phyloP scores from a whole-genome alignment of 2,888 invertebrate genomes.

The Noctuana brunneofusca region DNA sequence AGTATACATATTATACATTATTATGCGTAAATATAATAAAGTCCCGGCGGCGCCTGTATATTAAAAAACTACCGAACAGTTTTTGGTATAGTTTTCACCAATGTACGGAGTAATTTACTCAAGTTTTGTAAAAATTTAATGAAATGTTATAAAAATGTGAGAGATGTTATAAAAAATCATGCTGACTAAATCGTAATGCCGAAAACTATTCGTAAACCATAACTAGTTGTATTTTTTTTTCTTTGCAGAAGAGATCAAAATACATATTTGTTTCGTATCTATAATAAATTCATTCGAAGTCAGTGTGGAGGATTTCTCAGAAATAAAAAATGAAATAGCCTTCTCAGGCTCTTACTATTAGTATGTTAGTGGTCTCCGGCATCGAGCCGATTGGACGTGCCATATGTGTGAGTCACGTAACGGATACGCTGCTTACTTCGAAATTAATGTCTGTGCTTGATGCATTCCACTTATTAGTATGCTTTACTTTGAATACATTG shows the following conservation, averaged over 20 bases:
- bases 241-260: background rate
- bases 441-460: constrained; percentile 69
- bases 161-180: too few species aligned
- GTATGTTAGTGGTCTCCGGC: constrained; percentile 73
- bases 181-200: too few species aligned
- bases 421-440: constrained; percentile 75
- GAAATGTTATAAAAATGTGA: too few species aligned
- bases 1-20: too few species aligned
- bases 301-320: constrained; percentile 48
- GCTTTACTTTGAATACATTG: constrained; percentile 26
- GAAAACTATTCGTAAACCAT: too few species aligned
- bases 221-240: background rate
- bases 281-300: constrained; percentile 34
- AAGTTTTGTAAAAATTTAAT: too few species aligned
- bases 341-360: constrained; percentile 60
- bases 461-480: constrained; percentile 49
- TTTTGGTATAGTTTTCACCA: too few species aligned
- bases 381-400: constrained; percentile 65
- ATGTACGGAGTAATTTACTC: too few species aligned
- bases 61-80: too few species aligned
- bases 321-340: constrained; percentile 56
- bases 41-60: too few species aligned
- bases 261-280: background rate
- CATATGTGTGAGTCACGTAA: constrained; percentile 79
- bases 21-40: too few species aligned